Percentiles rank a stretch among this genome's conserved stretches.
Evolutionary conservation across 1,140 invertebrate species (phyloP).

Genomic region (Papilio aristodemus): DNA sequence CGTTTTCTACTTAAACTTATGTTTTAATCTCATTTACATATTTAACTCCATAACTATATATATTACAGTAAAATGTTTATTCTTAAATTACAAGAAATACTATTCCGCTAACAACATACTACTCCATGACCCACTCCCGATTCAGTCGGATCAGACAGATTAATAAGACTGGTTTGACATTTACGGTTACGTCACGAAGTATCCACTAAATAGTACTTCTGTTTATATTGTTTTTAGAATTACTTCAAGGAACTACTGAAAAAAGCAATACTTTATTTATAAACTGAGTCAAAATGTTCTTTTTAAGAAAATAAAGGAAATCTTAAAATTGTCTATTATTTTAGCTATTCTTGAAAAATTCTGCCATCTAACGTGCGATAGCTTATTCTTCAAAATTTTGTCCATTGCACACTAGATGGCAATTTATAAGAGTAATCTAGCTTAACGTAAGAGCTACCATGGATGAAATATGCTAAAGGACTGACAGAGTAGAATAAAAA

Average conservation of each 20-base stretch:
- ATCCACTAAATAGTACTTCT: neutral
- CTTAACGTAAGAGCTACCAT: neutral
- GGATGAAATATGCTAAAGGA: too few species aligned
- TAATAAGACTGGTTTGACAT: constrained; percentile 28
- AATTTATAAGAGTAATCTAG: neutral
- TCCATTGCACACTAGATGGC: neutral
- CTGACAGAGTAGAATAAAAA: too few species aligned
- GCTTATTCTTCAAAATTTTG: neutral
- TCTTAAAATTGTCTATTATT: neutral
- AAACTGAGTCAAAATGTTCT: neutral
- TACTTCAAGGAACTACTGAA: neutral
- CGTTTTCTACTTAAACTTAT: constrained; percentile 38
- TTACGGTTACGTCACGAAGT: constrained; percentile 2
- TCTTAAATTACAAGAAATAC: constrained; percentile 9
- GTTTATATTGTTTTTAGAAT: neutral
- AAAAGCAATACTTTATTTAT: neutral
- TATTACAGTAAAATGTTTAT: constrained; percentile 37
- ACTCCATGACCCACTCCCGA: constrained; percentile 28
- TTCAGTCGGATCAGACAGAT: constrained; percentile 28
- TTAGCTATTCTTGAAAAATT: neutral
- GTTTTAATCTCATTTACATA: constrained; percentile 36
- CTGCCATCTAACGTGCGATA: neutral
- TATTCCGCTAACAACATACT: constrained; percentile 28
- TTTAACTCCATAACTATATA: constrained; percentile 42
- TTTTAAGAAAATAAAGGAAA: neutral